Evolutionary conservation across 2,888 invertebrate genomes (phyloP).

Genomic region (Pseudeuparius sepicola): DNA sequence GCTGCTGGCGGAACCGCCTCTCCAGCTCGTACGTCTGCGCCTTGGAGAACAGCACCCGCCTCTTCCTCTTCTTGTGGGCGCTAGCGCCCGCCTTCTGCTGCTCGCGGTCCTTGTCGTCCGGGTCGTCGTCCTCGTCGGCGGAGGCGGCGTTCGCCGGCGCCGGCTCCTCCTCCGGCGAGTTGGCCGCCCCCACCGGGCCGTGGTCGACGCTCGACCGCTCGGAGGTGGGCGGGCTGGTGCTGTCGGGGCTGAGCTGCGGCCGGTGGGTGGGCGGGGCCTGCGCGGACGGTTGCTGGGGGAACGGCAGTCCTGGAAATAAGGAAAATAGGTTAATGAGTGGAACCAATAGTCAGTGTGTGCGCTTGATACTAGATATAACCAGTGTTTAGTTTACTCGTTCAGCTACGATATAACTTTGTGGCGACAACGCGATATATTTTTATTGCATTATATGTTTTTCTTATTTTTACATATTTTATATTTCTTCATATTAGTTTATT

Average conservation of each 20-base stretch:
- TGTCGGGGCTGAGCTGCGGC: constrained; percentile 63
- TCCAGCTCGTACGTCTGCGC: constrained; percentile 96
- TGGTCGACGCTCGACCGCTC: constrained; percentile 45
- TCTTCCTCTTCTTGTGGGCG: constrained; percentile 80
- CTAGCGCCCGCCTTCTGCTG: constrained; percentile 39
- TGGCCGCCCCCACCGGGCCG: constrained; percentile 35
- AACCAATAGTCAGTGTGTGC: too few relatives aligned
- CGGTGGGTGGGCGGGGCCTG: constrained; percentile 20
- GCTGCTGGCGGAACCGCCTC: constrained; percentile 87
- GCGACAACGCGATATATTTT: too few relatives aligned
- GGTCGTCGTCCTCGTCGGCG: too few relatives aligned
- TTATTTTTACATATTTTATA: too few relatives aligned
- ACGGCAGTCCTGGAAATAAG: constrained; percentile 21
- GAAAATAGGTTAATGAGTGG: too few relatives aligned
- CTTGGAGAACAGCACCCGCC: constrained; percentile 94
- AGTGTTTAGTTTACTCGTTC: too few relatives aligned
- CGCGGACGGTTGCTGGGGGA: too few relatives aligned
- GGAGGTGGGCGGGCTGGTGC: constrained; percentile 75
- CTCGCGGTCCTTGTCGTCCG: too few relatives aligned
- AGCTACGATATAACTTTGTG: too few relatives aligned
- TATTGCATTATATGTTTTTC: too few relatives aligned
- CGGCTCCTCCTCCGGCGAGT: constrained; percentile 16
- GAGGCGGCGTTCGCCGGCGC: constrained; percentile 27
- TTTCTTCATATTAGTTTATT: too few relatives aligned
- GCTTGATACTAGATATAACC: too few relatives aligned